Percentiles rank a stretch among this genome's conserved stretches.
phyloP scores from a whole-genome alignment of 2,113 vertebrate genomes.

The Scolopax mira region DNA sequence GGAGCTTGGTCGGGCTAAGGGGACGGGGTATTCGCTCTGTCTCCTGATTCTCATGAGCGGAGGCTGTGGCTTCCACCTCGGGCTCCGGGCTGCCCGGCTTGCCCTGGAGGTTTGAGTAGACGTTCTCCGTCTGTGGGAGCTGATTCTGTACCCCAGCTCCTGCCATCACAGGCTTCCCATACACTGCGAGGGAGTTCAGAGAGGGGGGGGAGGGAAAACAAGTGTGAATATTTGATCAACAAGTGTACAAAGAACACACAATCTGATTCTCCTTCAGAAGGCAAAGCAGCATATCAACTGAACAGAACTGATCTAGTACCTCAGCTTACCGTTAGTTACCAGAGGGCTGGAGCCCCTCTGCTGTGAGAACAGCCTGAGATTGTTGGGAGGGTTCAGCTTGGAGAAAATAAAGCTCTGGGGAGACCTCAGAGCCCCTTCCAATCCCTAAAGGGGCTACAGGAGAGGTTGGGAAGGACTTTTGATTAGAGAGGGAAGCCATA shows the following conservation, averaged over 20 bases:
- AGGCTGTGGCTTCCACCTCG: slow-evolving; percentile 62
- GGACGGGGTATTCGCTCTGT: slow-evolving; percentile 90
- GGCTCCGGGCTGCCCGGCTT: slow-evolving; percentile 76
- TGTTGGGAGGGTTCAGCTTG: no score
- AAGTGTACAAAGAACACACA: not conserved
- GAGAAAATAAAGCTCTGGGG: no score
- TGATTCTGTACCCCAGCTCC: slow-evolving; percentile 64
- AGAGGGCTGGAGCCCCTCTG: no score
- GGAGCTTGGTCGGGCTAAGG: slow-evolving; percentile 94
- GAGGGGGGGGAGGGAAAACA: not conserved
- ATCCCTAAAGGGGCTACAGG: no score
- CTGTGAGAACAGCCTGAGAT: no score
- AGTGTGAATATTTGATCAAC: not conserved
- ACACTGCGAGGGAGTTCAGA: slow-evolving; percentile 75
- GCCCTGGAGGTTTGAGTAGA: slow-evolving; percentile 74
- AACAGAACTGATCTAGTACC: not conserved
- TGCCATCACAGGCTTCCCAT: slow-evolving; percentile 90
- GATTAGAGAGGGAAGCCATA: no score
- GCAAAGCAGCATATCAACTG: not conserved
- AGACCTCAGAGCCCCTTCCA: no score
- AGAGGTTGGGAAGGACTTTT: no score
- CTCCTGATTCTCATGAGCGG: slow-evolving; percentile 75
- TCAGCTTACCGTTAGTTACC: not conserved
- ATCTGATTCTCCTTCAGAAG: not conserved
- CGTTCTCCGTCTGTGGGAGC: slow-evolving; percentile 73